These are phyloP conservation scores for Crocodylus rhombifer DNA, from an alignment of 2,797 vertebrate genomes.

Conservation along the genomic window DNA sequence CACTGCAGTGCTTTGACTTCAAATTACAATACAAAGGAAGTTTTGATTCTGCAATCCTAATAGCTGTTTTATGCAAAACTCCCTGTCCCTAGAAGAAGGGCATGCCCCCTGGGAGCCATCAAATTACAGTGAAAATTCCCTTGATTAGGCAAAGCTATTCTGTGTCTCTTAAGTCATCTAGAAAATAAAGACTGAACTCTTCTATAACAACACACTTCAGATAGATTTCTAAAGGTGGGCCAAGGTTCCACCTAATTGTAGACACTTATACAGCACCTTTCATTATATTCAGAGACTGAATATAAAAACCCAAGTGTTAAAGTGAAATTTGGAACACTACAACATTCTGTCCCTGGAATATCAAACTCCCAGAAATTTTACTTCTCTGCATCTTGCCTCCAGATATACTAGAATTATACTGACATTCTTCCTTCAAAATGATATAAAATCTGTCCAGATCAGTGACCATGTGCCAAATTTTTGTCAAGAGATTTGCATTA, in stretches of 20 bases:
- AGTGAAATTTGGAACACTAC: not conserved
- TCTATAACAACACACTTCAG: not conserved
- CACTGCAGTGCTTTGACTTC: not conserved
- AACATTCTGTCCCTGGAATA: accelerated
- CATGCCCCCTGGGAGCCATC: accelerated
- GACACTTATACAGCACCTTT: not conserved
- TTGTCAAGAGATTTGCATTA: not conserved
- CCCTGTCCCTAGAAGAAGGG: not conserved
- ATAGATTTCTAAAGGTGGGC: not conserved
- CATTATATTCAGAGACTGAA: not conserved
- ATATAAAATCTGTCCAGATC: not conserved
- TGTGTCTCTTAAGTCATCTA: not conserved
- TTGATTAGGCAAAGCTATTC: accelerated
- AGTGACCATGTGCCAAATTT: not conserved
- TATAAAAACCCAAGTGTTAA: not conserved
- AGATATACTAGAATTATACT: not conserved
- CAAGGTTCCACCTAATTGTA: not conserved
- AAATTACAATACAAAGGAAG: not conserved
- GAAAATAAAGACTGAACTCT: not conserved
- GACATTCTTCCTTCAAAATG: not conserved
- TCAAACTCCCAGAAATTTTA: not conserved
- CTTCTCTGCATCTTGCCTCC: not conserved
- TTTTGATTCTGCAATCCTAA: not conserved
- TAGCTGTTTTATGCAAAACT: slow-evolving; percentile 1
- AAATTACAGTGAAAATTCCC: not conserved